Base-by-base conservation (phyloP, 2,888 invertebrate genomes). In the Operophtera brumata region DNA sequence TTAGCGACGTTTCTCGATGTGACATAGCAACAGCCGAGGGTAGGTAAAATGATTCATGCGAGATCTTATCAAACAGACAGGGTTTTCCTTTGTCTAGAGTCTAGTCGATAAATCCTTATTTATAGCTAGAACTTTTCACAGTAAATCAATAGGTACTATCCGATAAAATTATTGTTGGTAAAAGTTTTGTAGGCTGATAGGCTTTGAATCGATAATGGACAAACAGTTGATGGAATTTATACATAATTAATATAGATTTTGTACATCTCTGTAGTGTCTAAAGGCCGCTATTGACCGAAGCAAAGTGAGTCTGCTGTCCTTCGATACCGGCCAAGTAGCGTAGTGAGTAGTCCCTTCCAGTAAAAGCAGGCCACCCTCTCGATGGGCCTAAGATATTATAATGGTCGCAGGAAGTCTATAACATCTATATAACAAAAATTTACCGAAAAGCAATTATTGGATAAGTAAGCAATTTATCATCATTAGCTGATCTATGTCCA, bases 41-140 rank as follows among this genome's bases (percentile, higher is more conserved):
- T 2, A 39, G 11, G 28, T 11, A 32, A 43, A 34, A 51, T 61
- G 58, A 59, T 43, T 57, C 52, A 59, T 47, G 43, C 28, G 37
- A 51, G 40, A 55, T 51, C 7, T 47, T 54, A 55, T 54, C 49
- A 39, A 53, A 49, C 39, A 46, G 54, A 51, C 49, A 49, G 30
- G 36, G 25, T 46, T 41, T 46, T 46, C 51, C 48, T 41, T 55
- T 54, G 30, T 30, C 30, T 30, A 30, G 28, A 25, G 58, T 47
- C 59, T 59, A 48, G 53, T 54, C 60, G 41, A 47, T 52, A 56
- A 53, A 42, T 41, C 42, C 26, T 36, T 40, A 26, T 45, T 49
- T 26, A 46, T 52, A 14, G 32, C 11, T 42, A 14, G 6, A 41
- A 44, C 25, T 43, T 32, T 50, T 39, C 39, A 44, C 36, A 43